phyloP scores from a whole-genome alignment of 2,888 invertebrate species.

The Trachelus stipa region DNA sequence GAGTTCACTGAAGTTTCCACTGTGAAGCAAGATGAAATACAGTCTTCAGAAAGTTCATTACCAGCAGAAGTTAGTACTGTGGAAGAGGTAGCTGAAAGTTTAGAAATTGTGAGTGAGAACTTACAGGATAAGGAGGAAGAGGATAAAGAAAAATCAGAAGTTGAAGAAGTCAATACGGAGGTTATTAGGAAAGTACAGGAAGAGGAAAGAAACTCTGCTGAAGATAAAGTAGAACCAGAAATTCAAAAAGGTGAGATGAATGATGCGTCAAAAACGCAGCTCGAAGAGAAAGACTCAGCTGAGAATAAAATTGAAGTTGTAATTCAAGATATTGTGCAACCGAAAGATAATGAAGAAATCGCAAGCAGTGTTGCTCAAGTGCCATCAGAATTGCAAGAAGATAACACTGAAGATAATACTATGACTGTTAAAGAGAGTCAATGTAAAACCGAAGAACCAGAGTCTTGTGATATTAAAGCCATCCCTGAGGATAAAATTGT shows the following conservation, averaged over 20 bases:
- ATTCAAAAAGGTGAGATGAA: neutral
- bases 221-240: constrained; percentile 9
- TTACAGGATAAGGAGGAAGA: neutral
- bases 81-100: neutral
- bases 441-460: constrained; percentile 12
- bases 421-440: constrained; percentile 10
- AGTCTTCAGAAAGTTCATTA: neutral
- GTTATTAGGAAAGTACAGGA: neutral
- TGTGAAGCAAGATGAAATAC: neutral
- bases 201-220: neutral
- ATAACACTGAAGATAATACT: neutral
- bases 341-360: neutral
- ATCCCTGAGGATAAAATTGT: neutral
- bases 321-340: neutral
- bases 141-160: neutral
- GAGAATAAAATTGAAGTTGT: neutral
- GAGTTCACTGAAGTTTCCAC: neutral
- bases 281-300: neutral
- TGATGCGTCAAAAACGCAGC: neutral
- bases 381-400: neutral
- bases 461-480: neutral
- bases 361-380: neutral
- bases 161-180: neutral
- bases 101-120: neutral
- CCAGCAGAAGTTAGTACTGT: neutral